Conservation (phyloP, 2,113 vertebrate species). For the Microtus montanus region DNA sequence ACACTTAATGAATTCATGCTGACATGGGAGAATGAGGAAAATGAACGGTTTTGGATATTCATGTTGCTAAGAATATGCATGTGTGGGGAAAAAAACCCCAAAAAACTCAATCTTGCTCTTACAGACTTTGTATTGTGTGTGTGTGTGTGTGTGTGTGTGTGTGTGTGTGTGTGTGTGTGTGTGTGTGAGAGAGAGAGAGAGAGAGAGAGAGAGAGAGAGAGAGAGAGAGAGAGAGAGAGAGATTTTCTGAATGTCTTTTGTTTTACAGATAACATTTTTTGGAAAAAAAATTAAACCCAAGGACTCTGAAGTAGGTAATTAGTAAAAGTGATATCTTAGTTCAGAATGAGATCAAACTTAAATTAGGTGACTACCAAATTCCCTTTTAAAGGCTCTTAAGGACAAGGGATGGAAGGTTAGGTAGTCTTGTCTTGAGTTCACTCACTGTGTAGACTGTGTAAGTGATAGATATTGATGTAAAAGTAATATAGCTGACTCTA, state of each 20-base stretch:
- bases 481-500: slow-evolving; percentile 52
- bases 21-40: slow-evolving; percentile 29
- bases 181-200: no score
- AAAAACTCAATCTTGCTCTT: background rate
- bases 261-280: slow-evolving; percentile 27
- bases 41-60: slow-evolving; percentile 29
- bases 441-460: background rate
- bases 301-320: slow-evolving; percentile 42
- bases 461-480: slow-evolving; percentile 2
- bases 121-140: background rate
- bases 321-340: slow-evolving; percentile 22
- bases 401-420: background rate
- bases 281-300: background rate
- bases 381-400: slow-evolving; percentile 33
- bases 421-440: slow-evolving; percentile 31
- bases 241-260: background rate
- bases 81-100: background rate
- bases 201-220: no score
- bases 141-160: background rate
- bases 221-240: no score
- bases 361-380: slow-evolving; percentile 1
- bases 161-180: background rate
- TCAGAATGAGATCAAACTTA: slow-evolving; percentile 32
- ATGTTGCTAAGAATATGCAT: background rate
- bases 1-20: slow-evolving; percentile 32